Base-by-base conservation (phyloP, 2,888 invertebrate genomes). In the Idaea straminata region DNA sequence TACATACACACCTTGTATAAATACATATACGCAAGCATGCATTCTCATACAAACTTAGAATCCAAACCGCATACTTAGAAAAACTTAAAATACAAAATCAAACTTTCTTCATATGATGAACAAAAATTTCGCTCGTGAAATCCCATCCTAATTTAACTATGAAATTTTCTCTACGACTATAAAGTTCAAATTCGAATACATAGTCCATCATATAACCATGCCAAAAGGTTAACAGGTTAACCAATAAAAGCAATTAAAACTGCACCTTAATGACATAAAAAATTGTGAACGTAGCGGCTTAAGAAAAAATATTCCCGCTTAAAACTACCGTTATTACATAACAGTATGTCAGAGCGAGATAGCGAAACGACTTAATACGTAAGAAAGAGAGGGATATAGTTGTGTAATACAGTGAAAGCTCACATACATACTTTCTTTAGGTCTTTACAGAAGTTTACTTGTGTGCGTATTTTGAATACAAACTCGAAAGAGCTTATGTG, bases 341-440 rank as follows among this genome's bases (percentile, higher is more conserved):
- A 92, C 91, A 89, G 90, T 87, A 78, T 69, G 84, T 69, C 74
- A 70, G 83, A 89, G 67, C 69, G 85, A 82, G 87, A 87, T 62
- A 70, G 75, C 47, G 65, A 61, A 77, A 69, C 68, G 71, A 64
- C 76, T 72, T 68, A 69, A 69, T 71, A 66, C 64, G 86, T 70
- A 74, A 72, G 85, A 91, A 79, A 82, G 86, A 85, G 91, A 90
- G 73, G 74, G 74, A 70, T 74, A 74, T 74, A 79, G 85, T 92
- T 92, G 91, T 92, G 89, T 91, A 91, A 91, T 89, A 92, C 92
- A 92, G 89, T 82, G 92, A 92, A 91, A 91, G 92, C 91, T 87
- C 73, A 83, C 83, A 86, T 89, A 91, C 91, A 91, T 92, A 91
- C 92, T 89, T 89, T 76, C 77, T 77, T 74, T 72, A 72, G 69